Base-by-base conservation (phyloP, 2,113 vertebrate genomes). In the Gallinago paraguaiae region DNA sequence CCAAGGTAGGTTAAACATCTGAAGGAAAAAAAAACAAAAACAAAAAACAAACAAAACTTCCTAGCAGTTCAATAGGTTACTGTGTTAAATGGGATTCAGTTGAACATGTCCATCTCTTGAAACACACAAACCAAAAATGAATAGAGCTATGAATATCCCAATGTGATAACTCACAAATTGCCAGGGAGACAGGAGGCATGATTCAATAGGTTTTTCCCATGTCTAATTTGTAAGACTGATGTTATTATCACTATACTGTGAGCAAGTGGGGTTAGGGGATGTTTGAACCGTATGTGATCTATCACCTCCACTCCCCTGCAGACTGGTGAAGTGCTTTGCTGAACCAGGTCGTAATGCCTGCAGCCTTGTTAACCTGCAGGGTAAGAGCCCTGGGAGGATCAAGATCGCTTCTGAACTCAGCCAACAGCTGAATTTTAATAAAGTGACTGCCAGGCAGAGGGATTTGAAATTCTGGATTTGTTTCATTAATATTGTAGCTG, bases 401-500 rank as follows among this genome's bases (percentile, higher is more conserved):
- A 86, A 91, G 86, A 96, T 86, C 45, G 70, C 48, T 92, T 71
- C 67, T 76, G 77, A 75, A 88, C 68, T n/a, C 33, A 78, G 45
- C 10, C 46, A 80, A 88, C 28, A 86, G 46, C 19, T 84, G 72
- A 96, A 70, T 89, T 92, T 92, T 89, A 82, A 86, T 88, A 77
- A 94, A 68, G 37, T 25, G 81, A 65, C 35, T 74, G 7, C 37
- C 74, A 96, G 83, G 67, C 39, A 79, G 39, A 70, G 39, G 70
- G 28, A 77, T 33, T 72, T 75, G 28, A 82, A 59, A 89, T 85
- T 82, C 28, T 83, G 31, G 41, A 63, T 93, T 56, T 92, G 7
- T 70, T 94, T 96, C 82, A 94, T 75, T 92, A 45, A 78, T 78
- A 86, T 45, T 92, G 68, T 37, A 76, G 9, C 25, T 93, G 80